phyloP scores from a whole-genome alignment of 1,140 invertebrate species.

The Brachionus koreanus region DNA sequence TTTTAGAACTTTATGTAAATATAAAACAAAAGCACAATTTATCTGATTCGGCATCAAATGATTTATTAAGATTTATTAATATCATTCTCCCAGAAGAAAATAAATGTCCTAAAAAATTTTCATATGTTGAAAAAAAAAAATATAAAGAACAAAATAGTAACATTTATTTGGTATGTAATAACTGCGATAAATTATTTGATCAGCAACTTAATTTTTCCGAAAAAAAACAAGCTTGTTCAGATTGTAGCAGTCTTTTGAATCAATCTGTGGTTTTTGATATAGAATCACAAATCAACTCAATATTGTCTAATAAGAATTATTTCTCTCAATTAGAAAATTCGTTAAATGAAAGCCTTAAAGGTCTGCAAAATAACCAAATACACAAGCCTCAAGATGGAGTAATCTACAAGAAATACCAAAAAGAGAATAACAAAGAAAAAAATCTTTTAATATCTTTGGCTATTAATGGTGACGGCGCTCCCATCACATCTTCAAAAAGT shows the following conservation, averaged over 20 bases:
- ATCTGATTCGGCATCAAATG: neutral
- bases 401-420: too few species aligned
- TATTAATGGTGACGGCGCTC: too few species aligned
- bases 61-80: neutral
- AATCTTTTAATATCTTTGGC: too few species aligned
- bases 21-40: neutral
- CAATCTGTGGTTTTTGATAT: neutral
- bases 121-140: neutral
- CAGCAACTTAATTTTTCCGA: neutral
- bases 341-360: too few species aligned
- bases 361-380: too few species aligned
- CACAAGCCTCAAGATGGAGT: too few species aligned
- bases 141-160: neutral
- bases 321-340: too few species aligned
- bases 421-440: too few species aligned
- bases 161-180: neutral
- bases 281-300: neutral
- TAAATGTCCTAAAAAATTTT: neutral
- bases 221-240: neutral
- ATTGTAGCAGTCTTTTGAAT: neutral
- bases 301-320: too few species aligned
- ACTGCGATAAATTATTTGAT: neutral
- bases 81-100: neutral
- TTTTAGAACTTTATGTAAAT: neutral
- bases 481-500: too few species aligned